phyloP scores from a whole-genome alignment of 2,888 invertebrate species.

The Tinea trinotella region DNA sequence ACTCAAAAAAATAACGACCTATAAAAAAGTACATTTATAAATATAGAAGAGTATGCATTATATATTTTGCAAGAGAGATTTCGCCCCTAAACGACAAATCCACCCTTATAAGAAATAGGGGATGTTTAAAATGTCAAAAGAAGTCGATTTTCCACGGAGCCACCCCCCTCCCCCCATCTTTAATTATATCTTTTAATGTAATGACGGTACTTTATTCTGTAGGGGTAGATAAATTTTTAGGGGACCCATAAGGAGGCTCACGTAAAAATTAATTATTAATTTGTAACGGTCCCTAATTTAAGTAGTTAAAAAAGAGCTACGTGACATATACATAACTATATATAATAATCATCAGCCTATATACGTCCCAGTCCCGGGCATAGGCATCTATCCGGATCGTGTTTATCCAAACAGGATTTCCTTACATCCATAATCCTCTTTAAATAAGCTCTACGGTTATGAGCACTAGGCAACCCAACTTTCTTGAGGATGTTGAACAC shows the following conservation, averaged over 20 bases:
- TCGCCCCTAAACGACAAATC: slow-evolving; percentile 18
- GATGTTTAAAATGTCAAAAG: slow-evolving; percentile 69
- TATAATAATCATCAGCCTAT: too few species aligned
- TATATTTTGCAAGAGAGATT: neutral
- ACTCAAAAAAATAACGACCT: too few species aligned
- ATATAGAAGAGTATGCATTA: neutral
- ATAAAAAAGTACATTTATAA: neutral
- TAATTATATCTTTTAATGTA: slow-evolving; percentile 71
- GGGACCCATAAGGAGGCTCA: slow-evolving; percentile 8
- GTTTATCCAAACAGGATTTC: too few species aligned
- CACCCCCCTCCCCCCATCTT: slow-evolving; percentile 51
- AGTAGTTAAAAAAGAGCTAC: neutral
- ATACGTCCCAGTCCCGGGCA: too few species aligned
- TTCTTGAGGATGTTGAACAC: too few species aligned
- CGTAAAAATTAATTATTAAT: slow-evolving; percentile 12
- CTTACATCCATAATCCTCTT: too few species aligned
- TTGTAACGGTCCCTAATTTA: neutral
- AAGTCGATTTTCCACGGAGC: slow-evolving; percentile 52
- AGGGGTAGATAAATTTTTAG: slow-evolving; percentile 4
- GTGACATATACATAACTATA: neutral
- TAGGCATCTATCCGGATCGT: too few species aligned
- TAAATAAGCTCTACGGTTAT: too few species aligned
- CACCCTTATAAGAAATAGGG: slow-evolving; percentile 26
- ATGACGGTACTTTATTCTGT: slow-evolving; percentile 37
- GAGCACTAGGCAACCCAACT: too few species aligned